Base-by-base conservation (phyloP, 1,140 invertebrate species). In the Bombus fervidus region DNA sequence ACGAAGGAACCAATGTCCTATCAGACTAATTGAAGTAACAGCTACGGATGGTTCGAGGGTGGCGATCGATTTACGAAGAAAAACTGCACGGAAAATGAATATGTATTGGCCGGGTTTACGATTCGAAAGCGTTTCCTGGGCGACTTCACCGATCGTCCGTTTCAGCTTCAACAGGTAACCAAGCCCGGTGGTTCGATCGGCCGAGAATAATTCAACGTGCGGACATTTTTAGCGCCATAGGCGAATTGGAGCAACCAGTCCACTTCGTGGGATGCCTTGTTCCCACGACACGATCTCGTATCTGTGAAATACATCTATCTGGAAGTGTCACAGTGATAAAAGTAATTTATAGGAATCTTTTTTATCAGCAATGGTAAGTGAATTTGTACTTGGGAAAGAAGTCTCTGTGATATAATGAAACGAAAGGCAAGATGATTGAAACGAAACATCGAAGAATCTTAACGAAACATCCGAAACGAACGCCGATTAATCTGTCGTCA, bases 151-250 rank as follows among this genome's bases (percentile, higher is more conserved):
- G 28, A 53, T 81, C 69, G 68, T 62, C 22, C 37, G 37, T 64
- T 78, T 73, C 39, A 47, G 72, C 25, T 75, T 82, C 81, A 82
- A 82, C 81, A 82, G 81, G 81, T 82, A 74, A 41, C 81, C 6
- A 64, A 66, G 13, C 39, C 75, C 12, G 4, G 22, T 41, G n/a
- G 57, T 57, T 74, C 80, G 71, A 75, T 66, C 53, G 71, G 57
- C 22, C 13, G 72, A n/a, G 81, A 75, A 82, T 82, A 82, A 82
- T 82, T 82, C 73, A 82, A 43, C 53, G 64, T 41, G 41, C 39
- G 41, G 81, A 75, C 81, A 74, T 75, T 82, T 82, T 82, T 82
- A 82, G 72, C 81, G 73, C 59, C 72, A 64, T 41, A 34, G 71
- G 71, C 25, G 39, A 74, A 62, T 69, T 59, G 47, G 22, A 37